Conservation (phyloP, 2,797 vertebrate species). For the Falco novaeseelandiae region DNA sequence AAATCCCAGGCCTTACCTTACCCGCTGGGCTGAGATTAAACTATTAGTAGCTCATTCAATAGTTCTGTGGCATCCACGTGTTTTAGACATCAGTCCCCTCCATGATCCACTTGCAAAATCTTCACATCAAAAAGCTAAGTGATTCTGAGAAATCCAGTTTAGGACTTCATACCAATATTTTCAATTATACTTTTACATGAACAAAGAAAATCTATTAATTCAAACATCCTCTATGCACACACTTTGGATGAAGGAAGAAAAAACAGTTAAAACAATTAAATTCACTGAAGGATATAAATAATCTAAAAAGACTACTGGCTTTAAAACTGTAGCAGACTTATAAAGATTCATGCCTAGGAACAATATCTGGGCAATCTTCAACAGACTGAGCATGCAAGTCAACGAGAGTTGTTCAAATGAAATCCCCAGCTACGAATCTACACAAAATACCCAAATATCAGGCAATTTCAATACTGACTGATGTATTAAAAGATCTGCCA, state of each 20-base stretch:
- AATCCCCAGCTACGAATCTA: neutral
- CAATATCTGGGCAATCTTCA: neutral
- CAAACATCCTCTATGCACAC: neutral
- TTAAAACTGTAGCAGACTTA: neutral
- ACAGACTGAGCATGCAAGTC: neutral
- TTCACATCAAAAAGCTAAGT: neutral
- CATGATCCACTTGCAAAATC: neutral
- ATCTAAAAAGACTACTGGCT: neutral
- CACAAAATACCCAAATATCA: neutral
- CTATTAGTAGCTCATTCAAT: neutral
- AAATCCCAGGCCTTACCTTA: neutral
- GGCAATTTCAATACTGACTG: neutral
- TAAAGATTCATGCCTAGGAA: neutral
- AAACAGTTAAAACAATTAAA: neutral
- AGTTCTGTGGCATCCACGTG: neutral
- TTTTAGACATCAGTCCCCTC: neutral
- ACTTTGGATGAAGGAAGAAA: neutral
- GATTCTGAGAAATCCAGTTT: neutral
- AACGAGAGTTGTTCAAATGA: neutral
- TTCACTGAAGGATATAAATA: neutral
- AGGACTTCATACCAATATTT: neutral
- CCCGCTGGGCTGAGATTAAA: neutral
- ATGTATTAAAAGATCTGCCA: neutral
- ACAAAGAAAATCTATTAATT: neutral
- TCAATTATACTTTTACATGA: neutral